phyloP scores from a whole-genome alignment of 1,140 invertebrate genomes.

The Bombus difficillimus region DNA sequence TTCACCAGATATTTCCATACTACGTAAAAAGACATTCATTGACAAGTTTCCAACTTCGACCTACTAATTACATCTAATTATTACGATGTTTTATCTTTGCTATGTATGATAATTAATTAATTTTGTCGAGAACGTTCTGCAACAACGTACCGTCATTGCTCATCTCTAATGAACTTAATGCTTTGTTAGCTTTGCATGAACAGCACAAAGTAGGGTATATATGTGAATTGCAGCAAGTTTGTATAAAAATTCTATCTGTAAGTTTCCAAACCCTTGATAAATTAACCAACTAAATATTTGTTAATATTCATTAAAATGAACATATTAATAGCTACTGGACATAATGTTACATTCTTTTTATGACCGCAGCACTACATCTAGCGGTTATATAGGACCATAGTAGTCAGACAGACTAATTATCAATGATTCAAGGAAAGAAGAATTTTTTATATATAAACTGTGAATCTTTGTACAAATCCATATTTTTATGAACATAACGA shows the following conservation, averaged over 20 bases:
- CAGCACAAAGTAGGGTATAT: too few relatives aligned
- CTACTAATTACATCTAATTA: neutral
- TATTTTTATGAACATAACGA: too few relatives aligned
- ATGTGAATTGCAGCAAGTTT: neutral
- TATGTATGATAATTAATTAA: constrained; percentile 23
- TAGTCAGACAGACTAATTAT: too few relatives aligned
- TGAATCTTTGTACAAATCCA: too few relatives aligned
- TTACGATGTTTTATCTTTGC: neutral
- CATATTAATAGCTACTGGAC: too few relatives aligned
- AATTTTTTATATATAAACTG: too few relatives aligned
- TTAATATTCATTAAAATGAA: too few relatives aligned
- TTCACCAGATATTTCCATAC: neutral
- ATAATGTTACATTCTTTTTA: too few relatives aligned
- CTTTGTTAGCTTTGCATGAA: neutral
- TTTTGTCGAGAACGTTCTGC: neutral
- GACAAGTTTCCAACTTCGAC: neutral
- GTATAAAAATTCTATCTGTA: neutral
- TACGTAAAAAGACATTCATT: neutral
- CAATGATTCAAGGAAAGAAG: too few relatives aligned
- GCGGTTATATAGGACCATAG: too few relatives aligned
- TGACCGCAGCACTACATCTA: too few relatives aligned
- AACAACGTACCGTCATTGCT: neutral
- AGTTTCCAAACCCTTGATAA: too few relatives aligned
- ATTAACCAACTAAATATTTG: neutral
- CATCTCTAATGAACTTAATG: neutral